Percentiles rank a stretch among this genome's conserved stretches.
phyloP scores from a whole-genome alignment of 2,888 invertebrate species.

The Palloptera scutellata region DNA sequence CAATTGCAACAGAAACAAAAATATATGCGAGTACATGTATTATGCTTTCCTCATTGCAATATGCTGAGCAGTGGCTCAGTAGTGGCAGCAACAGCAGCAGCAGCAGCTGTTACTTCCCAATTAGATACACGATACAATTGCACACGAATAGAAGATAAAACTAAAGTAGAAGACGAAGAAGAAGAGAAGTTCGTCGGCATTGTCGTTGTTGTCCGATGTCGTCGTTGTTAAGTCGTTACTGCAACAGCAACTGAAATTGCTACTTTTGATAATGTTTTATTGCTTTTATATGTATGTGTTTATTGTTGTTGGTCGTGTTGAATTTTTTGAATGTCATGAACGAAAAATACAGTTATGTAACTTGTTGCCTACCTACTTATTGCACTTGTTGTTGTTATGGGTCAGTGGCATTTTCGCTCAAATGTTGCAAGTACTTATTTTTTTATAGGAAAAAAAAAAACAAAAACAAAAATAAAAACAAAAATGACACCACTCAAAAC shows the following conservation, averaged over 20 bases:
- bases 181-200: constrained; percentile 17
- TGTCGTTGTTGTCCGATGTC: constrained; percentile 8
- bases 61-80: neutral
- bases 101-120: neutral
- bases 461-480: too few relatives aligned
- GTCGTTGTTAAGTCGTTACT: constrained; percentile 8
- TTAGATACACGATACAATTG: too few relatives aligned
- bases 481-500: too few relatives aligned
- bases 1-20: constrained; percentile 14
- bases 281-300: neutral
- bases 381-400: neutral
- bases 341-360: constrained; percentile 38
- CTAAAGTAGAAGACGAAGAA: neutral
- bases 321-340: constrained; percentile 56
- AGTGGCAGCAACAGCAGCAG: constrained; percentile 11
- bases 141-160: neutral
- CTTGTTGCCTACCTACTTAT: constrained; percentile 4
- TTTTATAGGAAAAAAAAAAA: neutral
- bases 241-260: constrained; percentile 17
- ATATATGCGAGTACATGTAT: neutral
- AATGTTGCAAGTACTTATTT: neutral
- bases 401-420: neutral
- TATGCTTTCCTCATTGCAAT: too few relatives aligned
- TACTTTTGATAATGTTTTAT: constrained; percentile 9
- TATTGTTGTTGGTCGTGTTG: constrained; percentile 36